Conservation (phyloP, 2,888 invertebrate species). For the Empis livida region DNA sequence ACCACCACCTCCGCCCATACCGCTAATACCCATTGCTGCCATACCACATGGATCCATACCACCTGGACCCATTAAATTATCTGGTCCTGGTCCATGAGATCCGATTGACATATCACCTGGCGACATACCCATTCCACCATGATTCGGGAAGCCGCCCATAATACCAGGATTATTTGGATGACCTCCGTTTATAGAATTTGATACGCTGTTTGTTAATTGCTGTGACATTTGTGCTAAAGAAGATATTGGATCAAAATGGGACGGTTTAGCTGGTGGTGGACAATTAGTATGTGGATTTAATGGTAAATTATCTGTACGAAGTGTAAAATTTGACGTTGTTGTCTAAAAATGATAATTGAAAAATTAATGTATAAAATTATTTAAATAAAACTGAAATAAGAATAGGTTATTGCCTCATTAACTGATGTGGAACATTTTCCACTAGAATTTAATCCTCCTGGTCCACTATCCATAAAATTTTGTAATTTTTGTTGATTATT, state of each 20-base stretch:
- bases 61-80: slow-evolving; percentile 21
- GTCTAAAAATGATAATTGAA: too few species aligned
- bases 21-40: slow-evolving; percentile 29
- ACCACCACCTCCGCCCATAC: slow-evolving; percentile 15
- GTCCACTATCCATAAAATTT: too few species aligned
- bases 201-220: slow-evolving; percentile 65
- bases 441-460: too few species aligned
- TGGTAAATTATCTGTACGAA: slow-evolving; percentile 48
- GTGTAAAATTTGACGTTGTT: slow-evolving; percentile 25
- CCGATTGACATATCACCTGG: slow-evolving; percentile 7
- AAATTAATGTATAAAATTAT: too few species aligned
- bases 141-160: slow-evolving; percentile 20
- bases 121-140: slow-evolving; percentile 8
- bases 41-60: slow-evolving; percentile 24
- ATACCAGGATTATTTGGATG: slow-evolving; percentile 26
- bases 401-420: slow-evolving; percentile 21
- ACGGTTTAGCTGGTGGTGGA: slow-evolving; percentile 46
- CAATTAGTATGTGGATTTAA: slow-evolving; percentile 48
- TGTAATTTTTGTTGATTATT: slow-evolving; percentile 16
- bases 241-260: slow-evolving; percentile 84
- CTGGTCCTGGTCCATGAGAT: slow-evolving; percentile 10
- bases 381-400: too few species aligned
- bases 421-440: slow-evolving; percentile 22
- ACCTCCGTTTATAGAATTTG: slow-evolving; percentile 39
- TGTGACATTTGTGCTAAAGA: slow-evolving; percentile 92